phyloP scores from a whole-genome alignment of 92 coral and sea anemone genomes.

The Epizoanthus scotinus region DNA sequence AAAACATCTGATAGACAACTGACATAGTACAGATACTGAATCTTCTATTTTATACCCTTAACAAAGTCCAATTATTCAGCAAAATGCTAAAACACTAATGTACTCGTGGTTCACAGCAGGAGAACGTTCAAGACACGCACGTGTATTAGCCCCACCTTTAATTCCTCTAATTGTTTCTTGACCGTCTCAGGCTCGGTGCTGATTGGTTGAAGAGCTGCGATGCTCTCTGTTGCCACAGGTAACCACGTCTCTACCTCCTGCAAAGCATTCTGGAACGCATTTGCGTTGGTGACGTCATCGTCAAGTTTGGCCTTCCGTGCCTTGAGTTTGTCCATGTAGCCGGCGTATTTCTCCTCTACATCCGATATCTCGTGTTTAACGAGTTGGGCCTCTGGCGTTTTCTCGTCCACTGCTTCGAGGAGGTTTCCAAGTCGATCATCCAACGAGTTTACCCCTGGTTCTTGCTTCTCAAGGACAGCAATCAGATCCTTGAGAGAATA shows the following conservation, averaged over 20 bases:
- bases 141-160: constrained; percentile 71
- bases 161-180: constrained; percentile 82
- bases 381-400: constrained; percentile 76
- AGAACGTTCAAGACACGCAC: neutral
- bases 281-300: constrained; percentile 76
- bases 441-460: constrained; percentile 63
- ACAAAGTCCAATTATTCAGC: neutral
- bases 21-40: too few species aligned
- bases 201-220: constrained; percentile 89
- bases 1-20: too few species aligned
- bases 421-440: constrained; percentile 62
- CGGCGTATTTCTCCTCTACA: constrained; percentile 69
- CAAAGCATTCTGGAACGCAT: constrained; percentile 79
- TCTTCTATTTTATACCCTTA: too few species aligned
- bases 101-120: neutral
- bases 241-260: constrained; percentile 87
- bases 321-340: constrained; percentile 72
- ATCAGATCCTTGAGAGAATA: constrained; percentile 54
- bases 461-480: constrained; percentile 64
- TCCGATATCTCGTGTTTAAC: constrained; percentile 71
- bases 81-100: neutral
- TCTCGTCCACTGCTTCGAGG: constrained; percentile 80
- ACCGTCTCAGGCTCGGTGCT: constrained; percentile 95
- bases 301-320: constrained; percentile 78
- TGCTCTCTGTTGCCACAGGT: constrained; percentile 76